These are phyloP conservation scores for Phyto melanocephala DNA, from an alignment of 2,888 invertebrate species.

Conservation along the genomic window DNA sequence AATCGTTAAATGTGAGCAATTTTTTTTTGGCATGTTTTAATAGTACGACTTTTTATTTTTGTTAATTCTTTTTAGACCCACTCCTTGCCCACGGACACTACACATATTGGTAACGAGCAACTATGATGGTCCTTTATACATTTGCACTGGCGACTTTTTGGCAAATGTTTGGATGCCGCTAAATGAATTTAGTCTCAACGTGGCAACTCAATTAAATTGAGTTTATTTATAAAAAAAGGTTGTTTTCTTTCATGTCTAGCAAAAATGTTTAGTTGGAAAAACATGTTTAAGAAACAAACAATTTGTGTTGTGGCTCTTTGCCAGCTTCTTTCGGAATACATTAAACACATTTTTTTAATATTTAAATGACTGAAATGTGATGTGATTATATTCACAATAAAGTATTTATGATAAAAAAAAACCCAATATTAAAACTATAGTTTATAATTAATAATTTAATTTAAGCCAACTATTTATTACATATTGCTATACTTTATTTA, in stretches of 20 bases:
- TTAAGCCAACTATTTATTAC: not conserved
- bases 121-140: conserved; percentile 76
- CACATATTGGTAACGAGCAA: conserved; percentile 78
- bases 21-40: not conserved
- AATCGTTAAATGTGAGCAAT: not conserved
- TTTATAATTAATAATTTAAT: not conserved
- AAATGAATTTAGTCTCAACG: not conserved
- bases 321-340: not conserved
- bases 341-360: not conserved
- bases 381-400: conserved; percentile 17
- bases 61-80: conserved; percentile 72
- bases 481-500: not conserved
- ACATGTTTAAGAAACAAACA: not conserved
- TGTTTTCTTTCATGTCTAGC: no score
- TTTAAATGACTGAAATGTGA: conserved; percentile 12
- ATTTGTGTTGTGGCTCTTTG: not conserved
- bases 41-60: not conserved
- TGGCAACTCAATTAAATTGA: conserved; percentile 22
- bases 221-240: not conserved
- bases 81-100: conserved; percentile 78
- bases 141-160: conserved; percentile 68
- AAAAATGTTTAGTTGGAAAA: no score
- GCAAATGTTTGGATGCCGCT: conserved; percentile 66
- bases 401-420: no score
- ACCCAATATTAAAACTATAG: not conserved